Conservation (phyloP, 2,113 vertebrate genomes). For the Emydura subglobosa region DNA sequence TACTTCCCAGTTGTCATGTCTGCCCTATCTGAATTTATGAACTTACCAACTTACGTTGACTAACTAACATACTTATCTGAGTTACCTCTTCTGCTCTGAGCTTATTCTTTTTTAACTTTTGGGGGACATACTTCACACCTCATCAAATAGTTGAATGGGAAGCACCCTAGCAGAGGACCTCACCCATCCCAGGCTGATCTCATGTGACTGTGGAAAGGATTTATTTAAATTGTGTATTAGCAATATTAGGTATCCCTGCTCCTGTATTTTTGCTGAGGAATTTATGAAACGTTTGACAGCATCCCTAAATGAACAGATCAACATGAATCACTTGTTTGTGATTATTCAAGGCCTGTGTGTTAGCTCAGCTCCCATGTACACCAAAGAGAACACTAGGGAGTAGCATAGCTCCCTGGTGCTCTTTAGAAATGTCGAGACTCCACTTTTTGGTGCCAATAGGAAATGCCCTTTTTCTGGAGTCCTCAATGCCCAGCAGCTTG, state of each 20-base stretch:
- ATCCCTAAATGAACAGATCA: background rate
- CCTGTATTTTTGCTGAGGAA: background rate
- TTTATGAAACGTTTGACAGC: background rate
- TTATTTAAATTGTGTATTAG: background rate
- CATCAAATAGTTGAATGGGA: background rate
- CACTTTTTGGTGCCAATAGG: background rate
- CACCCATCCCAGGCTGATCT: background rate
- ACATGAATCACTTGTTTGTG: background rate
- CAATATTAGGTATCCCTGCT: background rate
- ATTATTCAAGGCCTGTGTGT: background rate
- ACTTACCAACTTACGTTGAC: background rate
- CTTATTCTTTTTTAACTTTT: background rate
- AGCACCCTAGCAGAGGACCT: background rate
- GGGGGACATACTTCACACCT: background rate
- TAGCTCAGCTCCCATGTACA: background rate
- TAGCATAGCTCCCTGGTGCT: background rate
- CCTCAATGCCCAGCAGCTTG: background rate
- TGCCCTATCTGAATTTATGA: background rate
- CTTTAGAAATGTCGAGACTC: background rate
- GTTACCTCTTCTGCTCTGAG: background rate
- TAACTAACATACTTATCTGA: background rate
- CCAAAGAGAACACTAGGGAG: background rate
- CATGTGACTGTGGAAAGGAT: background rate
- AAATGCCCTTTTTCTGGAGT: background rate
- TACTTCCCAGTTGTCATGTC: background rate